Base-by-base conservation (phyloP, 2,888 invertebrate genomes). In the Hirtodrosophila trivittata region DNA sequence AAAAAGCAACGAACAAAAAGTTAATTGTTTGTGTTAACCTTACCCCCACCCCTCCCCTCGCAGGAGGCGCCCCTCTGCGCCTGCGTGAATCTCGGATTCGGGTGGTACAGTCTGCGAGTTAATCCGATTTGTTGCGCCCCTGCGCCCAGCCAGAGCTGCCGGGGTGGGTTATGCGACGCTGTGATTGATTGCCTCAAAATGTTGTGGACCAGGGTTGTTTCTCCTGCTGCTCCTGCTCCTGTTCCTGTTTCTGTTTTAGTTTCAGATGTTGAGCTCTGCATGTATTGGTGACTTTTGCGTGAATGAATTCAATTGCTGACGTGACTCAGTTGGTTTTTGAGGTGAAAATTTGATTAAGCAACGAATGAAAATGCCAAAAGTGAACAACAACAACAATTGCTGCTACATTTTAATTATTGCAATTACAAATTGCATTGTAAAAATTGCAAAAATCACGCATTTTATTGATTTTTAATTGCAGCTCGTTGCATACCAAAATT, bases 401-500 rank as follows among this genome's bases (percentile, higher is more conserved):
- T 55, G 39, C 82, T 67, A 81, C 84, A 70, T 68, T 85, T 81
- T 81, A 85, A 85, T 81, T 85, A 75, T 85, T 64, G 85, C 80
- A 81, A 81, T 81, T 81, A 81, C 80, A 81, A 82, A 85, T 85
- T 85, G 78, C 83, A 72, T 62, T 68, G 77, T 72, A 70, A 78
- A 80, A 85, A 82, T 86, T 76, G 72, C 86, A 78, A 73, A 86
- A 86, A 86, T 83, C 82, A 86, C 82, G 84, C 82, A 83, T 86
- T 86, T 87, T 86, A 86, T 87, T 86, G 86, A 87, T 86, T 86
- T 86, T 86, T 86, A 86, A 86, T 86, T 86, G 87, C 87, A 75
- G 73, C 86, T 87, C 71, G 73, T 86, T 83, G 87, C 87, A 87
- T 84, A 78, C 86, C 78, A 71, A 62, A 62, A 10, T 3, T 5